phyloP scores from a whole-genome alignment of 2,797 vertebrate genomes.

The Melanotaenia trifasciata region DNA sequence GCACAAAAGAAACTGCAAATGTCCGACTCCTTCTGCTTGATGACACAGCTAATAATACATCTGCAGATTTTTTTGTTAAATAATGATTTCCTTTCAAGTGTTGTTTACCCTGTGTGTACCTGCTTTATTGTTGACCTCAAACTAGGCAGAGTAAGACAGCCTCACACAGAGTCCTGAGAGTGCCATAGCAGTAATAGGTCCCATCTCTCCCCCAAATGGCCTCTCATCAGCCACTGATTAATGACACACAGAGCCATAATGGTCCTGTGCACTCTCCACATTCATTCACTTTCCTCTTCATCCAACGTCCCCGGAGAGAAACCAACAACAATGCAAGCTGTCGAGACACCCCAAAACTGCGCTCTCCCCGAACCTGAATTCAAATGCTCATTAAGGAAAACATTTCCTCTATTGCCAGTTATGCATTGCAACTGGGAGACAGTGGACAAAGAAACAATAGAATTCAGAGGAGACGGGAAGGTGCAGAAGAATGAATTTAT shows the following conservation, averaged over 20 bases:
- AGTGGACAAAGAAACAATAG: conserved; percentile 56
- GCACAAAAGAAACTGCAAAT: conserved; percentile 33
- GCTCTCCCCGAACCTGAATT: conserved; percentile 54
- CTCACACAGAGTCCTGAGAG: conserved; percentile 61
- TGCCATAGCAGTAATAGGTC: conserved; percentile 63
- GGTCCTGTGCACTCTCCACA: conserved; percentile 57
- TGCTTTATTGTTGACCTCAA: conserved; percentile 63
- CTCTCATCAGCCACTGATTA: conserved; percentile 79
- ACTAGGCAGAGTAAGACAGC: conserved; percentile 48
- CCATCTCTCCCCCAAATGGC: conserved; percentile 69
- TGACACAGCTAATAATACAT: conserved; percentile 38
- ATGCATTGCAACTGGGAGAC: conserved; percentile 52
- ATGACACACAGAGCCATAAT: conserved; percentile 73
- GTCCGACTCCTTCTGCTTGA: conserved; percentile 25
- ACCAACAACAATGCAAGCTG: conserved; percentile 61
- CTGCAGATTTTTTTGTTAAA: conserved; percentile 11
- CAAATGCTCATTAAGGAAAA: conserved; percentile 75
- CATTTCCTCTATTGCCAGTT: conserved; percentile 58
- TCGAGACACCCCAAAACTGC: conserved; percentile 51
- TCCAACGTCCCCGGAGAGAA: conserved; percentile 63
- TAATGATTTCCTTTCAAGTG: conserved; percentile 54
- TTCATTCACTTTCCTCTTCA: conserved; percentile 71
- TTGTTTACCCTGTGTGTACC: conserved; percentile 64
- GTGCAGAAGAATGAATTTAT: conserved; percentile 42
- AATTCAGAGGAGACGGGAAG: conserved; percentile 41